phyloP scores from a whole-genome alignment of 2,888 invertebrate genomes.

The Syrista parreyssii region DNA sequence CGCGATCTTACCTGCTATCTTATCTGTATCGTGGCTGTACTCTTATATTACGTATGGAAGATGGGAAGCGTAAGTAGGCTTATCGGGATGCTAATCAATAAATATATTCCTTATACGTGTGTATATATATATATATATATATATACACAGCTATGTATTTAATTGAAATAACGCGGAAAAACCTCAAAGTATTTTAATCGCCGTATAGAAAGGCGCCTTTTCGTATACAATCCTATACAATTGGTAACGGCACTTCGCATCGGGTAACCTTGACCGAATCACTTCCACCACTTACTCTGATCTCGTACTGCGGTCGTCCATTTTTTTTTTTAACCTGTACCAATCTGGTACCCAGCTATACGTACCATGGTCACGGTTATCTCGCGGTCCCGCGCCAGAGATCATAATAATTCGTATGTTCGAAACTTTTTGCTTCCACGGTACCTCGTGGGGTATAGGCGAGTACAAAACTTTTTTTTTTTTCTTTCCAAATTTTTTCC shows the following conservation, averaged over 20 bases:
- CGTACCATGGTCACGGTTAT: background rate
- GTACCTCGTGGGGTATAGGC: background rate
- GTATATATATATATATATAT: too few relatives aligned
- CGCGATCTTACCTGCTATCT: slow-evolving; percentile 20
- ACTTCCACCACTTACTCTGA: background rate
- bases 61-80: background rate
- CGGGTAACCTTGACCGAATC: slow-evolving; percentile 17
- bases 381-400: background rate
- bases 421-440: background rate
- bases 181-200: background rate
- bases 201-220: background rate
- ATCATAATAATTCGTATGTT: background rate
- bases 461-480: background rate
- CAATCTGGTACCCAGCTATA: background rate
- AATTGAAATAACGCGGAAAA: background rate
- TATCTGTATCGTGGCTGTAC: background rate
- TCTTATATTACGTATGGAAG: background rate
- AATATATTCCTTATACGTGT: background rate
- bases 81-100: background rate
- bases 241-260: slow-evolving; percentile 19
- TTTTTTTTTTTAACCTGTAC: background rate
- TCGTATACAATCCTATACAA: background rate
- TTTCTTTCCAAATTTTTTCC: too few relatives aligned
- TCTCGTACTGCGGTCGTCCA: background rate
- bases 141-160: background rate